Percentiles rank a stretch among this genome's conserved stretches.
phyloP scores from a whole-genome alignment of 2,113 vertebrate species.

The Hippopotamus amphibius region DNA sequence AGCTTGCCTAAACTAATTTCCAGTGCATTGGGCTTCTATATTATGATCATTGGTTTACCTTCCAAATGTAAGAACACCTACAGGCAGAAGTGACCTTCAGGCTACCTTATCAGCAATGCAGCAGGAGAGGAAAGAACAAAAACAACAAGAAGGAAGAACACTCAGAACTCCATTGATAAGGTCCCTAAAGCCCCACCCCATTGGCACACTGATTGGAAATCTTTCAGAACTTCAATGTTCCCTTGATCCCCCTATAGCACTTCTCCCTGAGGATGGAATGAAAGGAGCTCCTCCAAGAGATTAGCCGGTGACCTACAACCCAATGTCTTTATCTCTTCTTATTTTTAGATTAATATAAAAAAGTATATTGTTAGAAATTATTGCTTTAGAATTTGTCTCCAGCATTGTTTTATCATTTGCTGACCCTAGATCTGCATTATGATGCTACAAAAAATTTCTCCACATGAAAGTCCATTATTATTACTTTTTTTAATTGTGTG shows the following conservation, averaged over 20 bases:
- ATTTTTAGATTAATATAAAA: neutral
- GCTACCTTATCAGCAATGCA: neutral
- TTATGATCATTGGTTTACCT: neutral
- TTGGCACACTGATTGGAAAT: accelerated
- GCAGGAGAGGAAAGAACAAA: neutral
- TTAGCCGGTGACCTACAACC: neutral
- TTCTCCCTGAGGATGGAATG: neutral
- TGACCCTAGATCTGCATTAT: neutral
- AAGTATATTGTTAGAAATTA: neutral
- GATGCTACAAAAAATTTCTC: neutral
- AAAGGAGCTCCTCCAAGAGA: conserved; percentile 47
- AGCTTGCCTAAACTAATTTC: neutral
- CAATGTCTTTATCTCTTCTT: neutral
- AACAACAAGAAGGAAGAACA: neutral
- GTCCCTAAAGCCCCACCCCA: too few relatives aligned
- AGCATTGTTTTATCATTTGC: neutral
- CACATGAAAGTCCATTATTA: neutral
- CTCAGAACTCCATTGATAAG: neutral
- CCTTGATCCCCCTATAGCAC: neutral
- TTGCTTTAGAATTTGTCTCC: neutral
- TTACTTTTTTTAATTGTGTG: too few relatives aligned
- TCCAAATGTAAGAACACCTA: neutral
- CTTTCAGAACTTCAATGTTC: neutral
- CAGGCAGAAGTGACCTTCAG: neutral
- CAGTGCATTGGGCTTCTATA: neutral